A percentile compares a stretch with the other conserved stretches of the same genome.
These are phyloP conservation scores for Tribolium castaneum DNA, from an alignment of 1,140 invertebrate species.

Conservation along the genomic window DNA sequence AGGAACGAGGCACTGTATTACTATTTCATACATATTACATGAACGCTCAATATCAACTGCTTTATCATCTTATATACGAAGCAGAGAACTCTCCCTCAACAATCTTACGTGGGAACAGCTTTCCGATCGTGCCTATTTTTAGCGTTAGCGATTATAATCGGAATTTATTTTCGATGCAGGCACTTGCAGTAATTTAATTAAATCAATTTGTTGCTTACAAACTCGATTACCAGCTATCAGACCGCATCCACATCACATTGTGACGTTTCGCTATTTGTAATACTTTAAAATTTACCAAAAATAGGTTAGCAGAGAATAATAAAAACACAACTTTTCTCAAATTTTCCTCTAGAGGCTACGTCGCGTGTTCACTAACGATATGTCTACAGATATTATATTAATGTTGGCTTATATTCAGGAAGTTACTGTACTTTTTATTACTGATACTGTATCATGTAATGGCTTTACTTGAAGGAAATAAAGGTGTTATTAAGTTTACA, in stretches of 20 bases:
- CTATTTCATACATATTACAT: constrained; percentile 54
- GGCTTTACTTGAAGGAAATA: background rate
- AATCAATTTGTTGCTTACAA: background rate
- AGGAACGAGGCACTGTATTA: constrained; percentile 35
- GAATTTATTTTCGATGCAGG: constrained; percentile 19
- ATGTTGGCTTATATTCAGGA: background rate
- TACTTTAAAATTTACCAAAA: no score
- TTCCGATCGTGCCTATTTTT: constrained; percentile 25
- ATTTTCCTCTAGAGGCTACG: background rate
- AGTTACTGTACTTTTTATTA: constrained; percentile 3
- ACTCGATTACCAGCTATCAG: background rate
- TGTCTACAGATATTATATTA: constrained; percentile 8
- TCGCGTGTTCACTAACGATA: constrained; percentile 18
- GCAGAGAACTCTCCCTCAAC: constrained; percentile 30
- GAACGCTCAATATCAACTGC: constrained; percentile 50
- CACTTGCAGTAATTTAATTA: constrained; percentile 30
- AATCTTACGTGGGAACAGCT: constrained; percentile 42
- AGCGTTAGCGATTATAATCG: constrained; percentile 5
- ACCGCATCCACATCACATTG: background rate
- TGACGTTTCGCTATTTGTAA: no score
- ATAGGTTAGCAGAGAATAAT: no score
- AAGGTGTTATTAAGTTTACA: background rate
- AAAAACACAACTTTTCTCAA: background rate
- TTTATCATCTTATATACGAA: constrained; percentile 47
- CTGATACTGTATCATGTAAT: constrained; percentile 12